A percentile compares a stretch with the other conserved stretches of the same genome.
These are phyloP conservation scores for Sisor rabdophorus DNA, from an alignment of 2,113 vertebrate genomes.

Conservation along the genomic window DNA sequence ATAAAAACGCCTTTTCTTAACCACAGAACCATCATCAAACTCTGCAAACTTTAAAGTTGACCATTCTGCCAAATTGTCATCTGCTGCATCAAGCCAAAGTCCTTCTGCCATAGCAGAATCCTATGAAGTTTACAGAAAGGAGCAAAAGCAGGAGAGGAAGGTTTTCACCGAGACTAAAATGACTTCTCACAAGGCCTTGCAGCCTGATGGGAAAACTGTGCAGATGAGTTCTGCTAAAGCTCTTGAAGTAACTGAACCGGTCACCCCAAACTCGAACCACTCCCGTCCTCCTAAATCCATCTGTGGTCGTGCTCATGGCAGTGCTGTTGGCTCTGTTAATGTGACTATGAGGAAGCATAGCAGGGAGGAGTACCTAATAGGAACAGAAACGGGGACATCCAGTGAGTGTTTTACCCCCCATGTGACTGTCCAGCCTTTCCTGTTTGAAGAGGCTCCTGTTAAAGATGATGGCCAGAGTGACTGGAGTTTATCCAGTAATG, in stretches of 20 bases:
- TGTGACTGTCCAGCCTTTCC: conserved; percentile 32
- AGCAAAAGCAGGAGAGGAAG: conserved; percentile 30
- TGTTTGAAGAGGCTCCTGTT: conserved; percentile 69
- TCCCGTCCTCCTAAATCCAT: conserved; percentile 30
- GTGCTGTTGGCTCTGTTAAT: neutral
- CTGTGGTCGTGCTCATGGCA: neutral
- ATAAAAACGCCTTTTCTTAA: neutral
- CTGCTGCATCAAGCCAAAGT: conserved; percentile 38
- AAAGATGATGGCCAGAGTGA: conserved; percentile 65
- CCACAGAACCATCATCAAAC: conserved; percentile 41
- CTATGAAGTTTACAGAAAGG: conserved; percentile 33
- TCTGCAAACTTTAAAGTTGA: conserved; percentile 15
- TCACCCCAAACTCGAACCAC: neutral
- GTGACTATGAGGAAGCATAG: conserved; percentile 53
- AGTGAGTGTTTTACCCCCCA: neutral
- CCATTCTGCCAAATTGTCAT: conserved; percentile 20
- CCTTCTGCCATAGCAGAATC: neutral
- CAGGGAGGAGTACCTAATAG: conserved; percentile 54
- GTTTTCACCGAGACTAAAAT: conserved; percentile 31
- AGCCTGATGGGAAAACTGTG: conserved; percentile 26
- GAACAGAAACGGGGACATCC: conserved; percentile 32
- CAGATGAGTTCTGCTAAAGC: conserved; percentile 26
- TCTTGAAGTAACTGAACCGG: neutral
- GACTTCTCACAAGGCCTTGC: conserved; percentile 6
- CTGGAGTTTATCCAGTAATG: conserved; percentile 60